Conservation (phyloP, 2,113 vertebrate genomes). For the Rhinolophus ferrumequinum region DNA sequence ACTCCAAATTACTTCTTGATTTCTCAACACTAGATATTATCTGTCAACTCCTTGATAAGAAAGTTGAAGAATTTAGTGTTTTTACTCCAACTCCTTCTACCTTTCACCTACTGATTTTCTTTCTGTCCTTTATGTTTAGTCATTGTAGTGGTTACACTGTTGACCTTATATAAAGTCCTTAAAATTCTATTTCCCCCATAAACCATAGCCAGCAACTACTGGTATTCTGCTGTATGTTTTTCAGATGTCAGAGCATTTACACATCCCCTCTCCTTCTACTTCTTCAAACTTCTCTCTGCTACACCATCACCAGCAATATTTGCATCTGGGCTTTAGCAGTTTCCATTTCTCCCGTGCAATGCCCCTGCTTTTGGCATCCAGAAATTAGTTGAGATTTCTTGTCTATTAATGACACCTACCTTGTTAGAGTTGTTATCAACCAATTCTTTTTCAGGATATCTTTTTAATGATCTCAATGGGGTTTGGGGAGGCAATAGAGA, state of each 20-base stretch:
- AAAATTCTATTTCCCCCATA: background rate
- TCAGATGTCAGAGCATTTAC: background rate
- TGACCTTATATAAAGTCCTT: background rate
- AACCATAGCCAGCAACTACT: background rate
- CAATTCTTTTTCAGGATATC: background rate
- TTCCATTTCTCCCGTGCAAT: background rate
- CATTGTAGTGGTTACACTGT: background rate
- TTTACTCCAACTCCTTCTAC: background rate
- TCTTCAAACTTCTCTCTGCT: background rate
- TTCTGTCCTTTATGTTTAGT: background rate
- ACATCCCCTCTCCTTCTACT: background rate
- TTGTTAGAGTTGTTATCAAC: background rate
- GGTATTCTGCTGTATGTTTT: no score
- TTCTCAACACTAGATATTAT: background rate
- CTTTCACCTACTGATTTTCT: background rate
- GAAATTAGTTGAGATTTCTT: background rate
- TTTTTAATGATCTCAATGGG: background rate
- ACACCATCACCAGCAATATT: background rate
- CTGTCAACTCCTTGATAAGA: background rate
- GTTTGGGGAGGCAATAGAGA: background rate
- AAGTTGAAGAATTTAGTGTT: background rate
- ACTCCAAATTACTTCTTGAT: slow-evolving; percentile 15
- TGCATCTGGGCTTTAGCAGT: background rate
- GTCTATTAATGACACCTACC: background rate
- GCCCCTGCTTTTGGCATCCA: background rate